Evolutionary conservation across 2,797 vertebrate genomes (phyloP).

Genomic region (Anguilla marmorata): DNA sequence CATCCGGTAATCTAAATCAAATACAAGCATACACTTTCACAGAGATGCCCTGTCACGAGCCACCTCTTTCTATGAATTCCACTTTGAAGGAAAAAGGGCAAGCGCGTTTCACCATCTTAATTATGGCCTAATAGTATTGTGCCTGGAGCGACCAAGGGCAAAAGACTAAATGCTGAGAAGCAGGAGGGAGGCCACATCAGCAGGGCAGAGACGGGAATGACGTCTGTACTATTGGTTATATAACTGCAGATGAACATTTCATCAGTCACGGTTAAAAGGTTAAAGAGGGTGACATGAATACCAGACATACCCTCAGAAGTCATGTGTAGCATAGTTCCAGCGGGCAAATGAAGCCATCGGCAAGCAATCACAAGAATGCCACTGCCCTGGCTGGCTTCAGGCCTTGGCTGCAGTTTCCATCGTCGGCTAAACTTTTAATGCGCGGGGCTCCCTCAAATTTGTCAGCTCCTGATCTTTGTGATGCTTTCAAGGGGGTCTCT

Average conservation of each 20-base stretch:
- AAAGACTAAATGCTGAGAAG: slow-evolving; percentile 47
- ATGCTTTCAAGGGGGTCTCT: background rate
- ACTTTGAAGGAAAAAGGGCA: slow-evolving; percentile 22
- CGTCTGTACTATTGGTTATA: slow-evolving; percentile 66
- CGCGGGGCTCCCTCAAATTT: background rate
- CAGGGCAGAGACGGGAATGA: slow-evolving; percentile 64
- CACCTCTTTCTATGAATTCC: background rate
- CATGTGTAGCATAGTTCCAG: slow-evolving; percentile 66
- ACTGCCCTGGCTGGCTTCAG: background rate
- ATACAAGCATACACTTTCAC: background rate
- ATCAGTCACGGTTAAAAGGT: slow-evolving; percentile 71
- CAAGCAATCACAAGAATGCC: slow-evolving; percentile 37
- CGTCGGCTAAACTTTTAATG: background rate
- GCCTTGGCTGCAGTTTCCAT: background rate
- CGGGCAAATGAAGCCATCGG: slow-evolving; percentile 30
- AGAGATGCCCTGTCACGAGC: background rate
- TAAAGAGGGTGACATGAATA: slow-evolving; percentile 69
- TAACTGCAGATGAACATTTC: slow-evolving; percentile 71
- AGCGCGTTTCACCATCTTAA: slow-evolving; percentile 54
- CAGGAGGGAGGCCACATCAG: slow-evolving; percentile 53
- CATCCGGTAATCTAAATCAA: background rate
- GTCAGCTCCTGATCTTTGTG: background rate
- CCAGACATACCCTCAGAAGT: slow-evolving; percentile 65
- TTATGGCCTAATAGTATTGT: slow-evolving; percentile 46
- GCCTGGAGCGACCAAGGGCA: slow-evolving; percentile 59